A percentile compares a stretch with the other conserved stretches of the same genome.
Evolutionary conservation across 2,888 invertebrate species (phyloP).

Genomic region (Sinelater perroti): DNA sequence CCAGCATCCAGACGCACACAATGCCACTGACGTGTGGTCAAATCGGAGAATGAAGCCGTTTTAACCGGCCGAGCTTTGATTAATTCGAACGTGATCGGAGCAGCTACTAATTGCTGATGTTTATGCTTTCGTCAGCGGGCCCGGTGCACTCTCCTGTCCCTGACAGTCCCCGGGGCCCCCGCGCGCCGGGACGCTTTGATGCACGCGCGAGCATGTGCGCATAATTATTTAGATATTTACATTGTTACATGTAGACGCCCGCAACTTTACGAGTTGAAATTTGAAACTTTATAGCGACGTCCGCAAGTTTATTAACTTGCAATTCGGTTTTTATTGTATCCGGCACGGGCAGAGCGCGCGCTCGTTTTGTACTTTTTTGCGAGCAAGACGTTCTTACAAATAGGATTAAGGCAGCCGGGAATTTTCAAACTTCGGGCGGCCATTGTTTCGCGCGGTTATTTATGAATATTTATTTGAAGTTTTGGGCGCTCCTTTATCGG

Average conservation of each 20-base stretch:
- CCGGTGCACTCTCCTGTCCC: conserved; percentile 13
- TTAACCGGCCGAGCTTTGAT: conserved; percentile 39
- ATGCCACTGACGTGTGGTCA: conserved; percentile 38
- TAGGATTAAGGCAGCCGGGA: conserved; percentile 14
- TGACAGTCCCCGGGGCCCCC: conserved; percentile 17
- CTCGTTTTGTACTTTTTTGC: conserved; percentile 22
- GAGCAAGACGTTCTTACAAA: conserved; percentile 16
- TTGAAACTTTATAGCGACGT: conserved; percentile 32
- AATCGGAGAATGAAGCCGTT: conserved; percentile 39
- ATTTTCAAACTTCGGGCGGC: conserved; percentile 4
- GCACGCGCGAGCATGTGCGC: background rate
- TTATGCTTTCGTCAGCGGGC: conserved; percentile 38
- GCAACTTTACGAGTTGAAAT: conserved; percentile 29
- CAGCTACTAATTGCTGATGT: conserved; percentile 39
- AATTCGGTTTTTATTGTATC: conserved; percentile 32
- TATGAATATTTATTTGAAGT: too few relatives aligned
- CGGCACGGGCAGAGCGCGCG: conserved; percentile 27
- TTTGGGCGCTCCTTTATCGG: too few relatives aligned
- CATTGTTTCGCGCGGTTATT: too few relatives aligned
- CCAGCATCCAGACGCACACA: conserved; percentile 30
- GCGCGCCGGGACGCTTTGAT: too few relatives aligned
- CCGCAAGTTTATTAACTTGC: conserved; percentile 32
- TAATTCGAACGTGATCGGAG: conserved; percentile 39
- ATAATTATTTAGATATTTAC: conserved; percentile 28
- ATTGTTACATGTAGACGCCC: conserved; percentile 23